These are phyloP conservation scores for Diorhabda elongata DNA, from an alignment of 1,140 invertebrate species.

Conservation along the genomic window DNA sequence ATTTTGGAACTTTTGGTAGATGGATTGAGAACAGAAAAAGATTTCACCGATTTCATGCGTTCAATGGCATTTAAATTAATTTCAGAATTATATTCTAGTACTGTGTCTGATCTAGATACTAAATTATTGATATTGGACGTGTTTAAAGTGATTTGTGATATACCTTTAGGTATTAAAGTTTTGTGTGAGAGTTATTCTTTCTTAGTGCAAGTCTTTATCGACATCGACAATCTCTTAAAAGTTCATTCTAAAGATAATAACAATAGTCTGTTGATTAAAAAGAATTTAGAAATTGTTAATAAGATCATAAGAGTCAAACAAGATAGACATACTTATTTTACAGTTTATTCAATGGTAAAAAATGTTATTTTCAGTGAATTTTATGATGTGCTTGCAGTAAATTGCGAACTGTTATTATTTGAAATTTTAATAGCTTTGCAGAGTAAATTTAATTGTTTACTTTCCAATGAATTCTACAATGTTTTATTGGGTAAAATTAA, in stretches of 20 bases:
- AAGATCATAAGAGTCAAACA: conserved; percentile 25
- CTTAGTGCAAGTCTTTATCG: conserved; percentile 53
- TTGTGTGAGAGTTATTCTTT: conserved; percentile 55
- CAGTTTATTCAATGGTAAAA: conserved; percentile 22
- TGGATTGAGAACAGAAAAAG: conserved; percentile 54
- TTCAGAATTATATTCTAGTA: conserved; percentile 52
- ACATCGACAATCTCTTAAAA: not conserved
- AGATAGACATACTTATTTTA: conserved; percentile 21
- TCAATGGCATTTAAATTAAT: conserved; percentile 54
- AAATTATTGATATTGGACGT: conserved; percentile 62
- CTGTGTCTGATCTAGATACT: conserved; percentile 49
- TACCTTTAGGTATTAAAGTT: conserved; percentile 57
- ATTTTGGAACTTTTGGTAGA: conserved; percentile 64
- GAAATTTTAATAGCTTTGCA: not conserved
- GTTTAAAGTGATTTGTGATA: conserved; percentile 55
- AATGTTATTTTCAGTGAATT: not conserved
- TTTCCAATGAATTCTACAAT: not conserved
- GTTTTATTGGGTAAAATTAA: not conserved
- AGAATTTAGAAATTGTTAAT: conserved; percentile 24
- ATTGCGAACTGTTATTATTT: not conserved
- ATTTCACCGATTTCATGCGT: conserved; percentile 51
- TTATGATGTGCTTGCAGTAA: not conserved
- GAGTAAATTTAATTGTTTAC: not conserved
- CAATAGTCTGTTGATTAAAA: conserved; percentile 20
- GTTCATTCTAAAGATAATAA: not conserved